Evolutionary conservation across 2,113 vertebrate genomes (phyloP).

Genomic region (Daphoenositta chrysoptera): DNA sequence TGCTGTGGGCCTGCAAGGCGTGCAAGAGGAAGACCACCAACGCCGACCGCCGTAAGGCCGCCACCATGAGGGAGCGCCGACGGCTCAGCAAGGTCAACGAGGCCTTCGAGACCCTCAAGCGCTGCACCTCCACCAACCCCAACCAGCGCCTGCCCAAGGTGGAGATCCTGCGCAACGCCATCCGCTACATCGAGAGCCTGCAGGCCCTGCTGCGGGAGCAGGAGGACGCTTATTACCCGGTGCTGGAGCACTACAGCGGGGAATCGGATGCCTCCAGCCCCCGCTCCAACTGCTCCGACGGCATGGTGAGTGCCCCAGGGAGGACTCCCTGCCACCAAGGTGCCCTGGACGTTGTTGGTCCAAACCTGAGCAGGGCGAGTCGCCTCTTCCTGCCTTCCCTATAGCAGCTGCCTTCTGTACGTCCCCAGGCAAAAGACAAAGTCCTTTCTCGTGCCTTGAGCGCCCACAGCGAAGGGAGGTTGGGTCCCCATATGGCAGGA

Average conservation of each 20-base stretch:
- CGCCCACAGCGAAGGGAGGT: not conserved
- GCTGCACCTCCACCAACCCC: constrained; percentile 92
- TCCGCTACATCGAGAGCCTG: constrained; percentile 96
- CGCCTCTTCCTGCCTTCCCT: not conserved
- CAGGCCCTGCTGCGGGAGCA: constrained; percentile 91
- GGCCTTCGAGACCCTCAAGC: constrained; percentile 95
- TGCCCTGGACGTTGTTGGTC: not conserved
- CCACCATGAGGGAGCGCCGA: constrained; percentile 92
- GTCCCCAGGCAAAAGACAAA: not conserved
- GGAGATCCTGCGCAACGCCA: constrained; percentile 97
- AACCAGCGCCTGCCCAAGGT: constrained; percentile 97
- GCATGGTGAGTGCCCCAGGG: constrained; percentile 85
- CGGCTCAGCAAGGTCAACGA: constrained; percentile 96
- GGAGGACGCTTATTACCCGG: constrained; percentile 84
- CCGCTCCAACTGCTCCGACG: constrained; percentile 94
- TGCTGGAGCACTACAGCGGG: constrained; percentile 90
- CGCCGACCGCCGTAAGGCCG: constrained; percentile 91
- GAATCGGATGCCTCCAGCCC: constrained; percentile 95
- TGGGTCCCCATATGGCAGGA: not conserved
- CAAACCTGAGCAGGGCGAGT: not conserved
- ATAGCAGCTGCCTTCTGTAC: not conserved
- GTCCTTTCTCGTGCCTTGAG: not conserved
- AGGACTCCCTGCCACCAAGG: not conserved
- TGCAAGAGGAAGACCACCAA: constrained; percentile 98
- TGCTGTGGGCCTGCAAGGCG: constrained; percentile 97